Conservation (phyloP, 2,113 vertebrate species). For the Nothobranchius furzeri region DNA sequence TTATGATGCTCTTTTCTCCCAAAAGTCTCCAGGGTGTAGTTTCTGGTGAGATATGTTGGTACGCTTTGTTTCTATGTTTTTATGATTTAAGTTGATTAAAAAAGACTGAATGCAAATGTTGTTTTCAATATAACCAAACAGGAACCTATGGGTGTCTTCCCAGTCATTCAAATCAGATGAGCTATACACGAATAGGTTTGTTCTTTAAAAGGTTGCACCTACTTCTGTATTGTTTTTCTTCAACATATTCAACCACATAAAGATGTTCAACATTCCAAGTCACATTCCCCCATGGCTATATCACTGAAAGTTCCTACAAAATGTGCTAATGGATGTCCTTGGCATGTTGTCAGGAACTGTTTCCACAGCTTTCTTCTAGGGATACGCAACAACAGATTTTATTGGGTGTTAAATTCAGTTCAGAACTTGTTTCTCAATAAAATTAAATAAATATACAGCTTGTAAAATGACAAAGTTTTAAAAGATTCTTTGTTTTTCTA, state of each 20-base stretch:
- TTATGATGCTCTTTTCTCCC: too few species aligned
- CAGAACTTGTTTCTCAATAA: background rate
- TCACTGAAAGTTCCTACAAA: background rate
- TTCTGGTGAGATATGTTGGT: too few species aligned
- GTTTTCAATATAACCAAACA: too few species aligned
- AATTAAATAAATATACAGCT: background rate
- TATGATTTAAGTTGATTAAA: too few species aligned
- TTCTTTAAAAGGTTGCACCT: too few species aligned
- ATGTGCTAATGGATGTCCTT: slow-evolving; percentile 1
- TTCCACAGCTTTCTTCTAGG: background rate
- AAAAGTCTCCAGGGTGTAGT: too few species aligned
- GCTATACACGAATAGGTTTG: too few species aligned
- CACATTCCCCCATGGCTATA: background rate
- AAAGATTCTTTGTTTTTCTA: background rate
- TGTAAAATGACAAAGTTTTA: background rate
- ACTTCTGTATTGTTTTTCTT: background rate
- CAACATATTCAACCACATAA: background rate
- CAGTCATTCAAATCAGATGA: too few species aligned
- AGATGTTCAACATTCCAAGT: background rate
- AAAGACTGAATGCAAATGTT: too few species aligned
- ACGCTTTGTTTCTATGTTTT: too few species aligned
- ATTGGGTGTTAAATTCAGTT: background rate
- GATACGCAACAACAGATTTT: background rate
- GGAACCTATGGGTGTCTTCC: too few species aligned
- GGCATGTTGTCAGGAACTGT: background rate